Base-by-base conservation (phyloP, 2,888 invertebrate species). In the Noctua comes region DNA sequence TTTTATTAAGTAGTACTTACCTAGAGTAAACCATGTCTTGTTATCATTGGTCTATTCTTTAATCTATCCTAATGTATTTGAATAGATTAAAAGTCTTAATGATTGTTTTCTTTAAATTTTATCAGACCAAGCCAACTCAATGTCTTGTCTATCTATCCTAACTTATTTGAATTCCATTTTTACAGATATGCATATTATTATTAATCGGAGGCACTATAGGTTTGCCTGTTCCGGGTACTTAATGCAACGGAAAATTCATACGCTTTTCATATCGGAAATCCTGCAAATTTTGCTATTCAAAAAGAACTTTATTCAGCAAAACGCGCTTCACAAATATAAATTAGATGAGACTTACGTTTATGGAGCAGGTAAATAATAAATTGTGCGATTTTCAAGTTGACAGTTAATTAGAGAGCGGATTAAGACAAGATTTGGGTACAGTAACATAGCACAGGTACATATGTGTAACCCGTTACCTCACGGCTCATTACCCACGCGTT, bases 351-450 rank as follows among this genome's bases (percentile, higher is more conserved):
- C 51, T 59, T 65, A 66, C 36, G 70, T 43, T 71, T 46, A 57
- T 54, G 57, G 40, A 64, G 54, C 62, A 43, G 40, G 21, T 73
- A 72, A 62, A 83, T 83, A 78, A 82, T 78, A 64, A 68, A 82
- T 62, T 72, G n/a, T 40, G 59, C 48, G 71, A 74, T 69, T 85
- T 79, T 79, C 83, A 43, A 71, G 68, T 48, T 83, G 76, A 70
- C 73, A 68, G 85, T 68, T 85, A 79, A 85, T 82, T 85, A 79
- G 76, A 59, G 54, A 66, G 59, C 51, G 78, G 73, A 79, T 85
- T 79, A 66, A 76, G 70, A 75, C n/a, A 62, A 69, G 74, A 85
- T 86, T 85, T 62, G 68, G 71, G 72, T 72, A 73, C 59, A n/a
- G n/a, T n/a, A n/a, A n/a, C n/a, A n/a, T n/a, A 51, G 43, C 51